Base-by-base conservation (phyloP, 1,140 invertebrate genomes). In the Trichonephila inaurata region DNA sequence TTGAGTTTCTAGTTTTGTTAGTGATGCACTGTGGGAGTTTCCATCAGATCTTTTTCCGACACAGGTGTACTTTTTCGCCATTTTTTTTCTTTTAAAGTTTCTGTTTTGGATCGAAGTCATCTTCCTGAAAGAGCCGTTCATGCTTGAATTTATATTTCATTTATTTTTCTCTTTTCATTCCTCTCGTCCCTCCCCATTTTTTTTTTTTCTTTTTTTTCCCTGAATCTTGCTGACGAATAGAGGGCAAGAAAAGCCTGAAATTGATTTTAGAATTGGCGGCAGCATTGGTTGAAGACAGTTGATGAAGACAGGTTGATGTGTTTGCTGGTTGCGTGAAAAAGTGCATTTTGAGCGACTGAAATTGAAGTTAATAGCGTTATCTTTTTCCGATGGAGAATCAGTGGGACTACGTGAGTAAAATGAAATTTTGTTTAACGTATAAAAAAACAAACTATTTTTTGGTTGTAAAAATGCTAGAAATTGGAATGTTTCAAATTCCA, bases 11-110 rank as follows among this genome's bases (percentile, higher is more conserved):
- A 16, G 58, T 85, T 58, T 85, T 58, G 19, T 58, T 85, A 5
- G 58, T 85, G 44, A 8, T 85, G 51, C 82, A 60, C n/a, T 85
- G 82, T 85, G 82, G 82, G 82, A 85, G 58, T 58, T 85, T 82
- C 28, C 44, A 14, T 8, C n/a, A 16, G n/a, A 85, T 85, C 44
- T 58, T n/a, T 77, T 51, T 21, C 12, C 82, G 44, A 58, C 44
- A 60, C 44, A 85, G 44, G 28, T 60, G 44, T n/a, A 44, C 21
- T 58, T 58, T 58, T 58, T 60, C 44, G n/a, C 7, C 44, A n/a
- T n/a, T 85, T 85, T 85, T 58, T 60, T 60, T 24, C 7, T 58
- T 24, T 85, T 85, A 18, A 18, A 33, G 1, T 77, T 33, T 77
- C 18, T 14, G 33, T 64, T 64, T n/a, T 8, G 10, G 66, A 24